Conservation (phyloP, 2,888 invertebrate species). For the Machimus rusticus region DNA sequence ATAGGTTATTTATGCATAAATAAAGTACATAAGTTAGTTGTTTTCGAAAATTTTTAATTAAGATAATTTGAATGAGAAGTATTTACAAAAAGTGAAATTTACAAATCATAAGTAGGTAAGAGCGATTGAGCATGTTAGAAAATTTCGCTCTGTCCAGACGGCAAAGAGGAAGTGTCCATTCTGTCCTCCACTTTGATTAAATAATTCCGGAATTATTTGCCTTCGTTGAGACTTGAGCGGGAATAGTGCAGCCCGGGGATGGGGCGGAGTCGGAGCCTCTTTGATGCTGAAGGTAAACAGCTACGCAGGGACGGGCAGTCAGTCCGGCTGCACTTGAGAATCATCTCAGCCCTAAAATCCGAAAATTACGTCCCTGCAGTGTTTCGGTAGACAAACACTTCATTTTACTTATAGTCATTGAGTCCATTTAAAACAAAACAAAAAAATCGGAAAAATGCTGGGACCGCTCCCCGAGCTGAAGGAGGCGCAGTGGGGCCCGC, state of each 20-base stretch:
- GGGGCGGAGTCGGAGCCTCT: neutral
- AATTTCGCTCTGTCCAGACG: neutral
- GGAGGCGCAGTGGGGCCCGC: neutral
- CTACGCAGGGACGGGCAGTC: neutral
- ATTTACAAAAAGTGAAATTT: neutral
- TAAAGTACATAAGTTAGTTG: too few species aligned
- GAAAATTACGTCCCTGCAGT: neutral
- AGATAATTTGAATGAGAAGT: neutral
- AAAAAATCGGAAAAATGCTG: neutral
- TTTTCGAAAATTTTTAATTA: too few species aligned
- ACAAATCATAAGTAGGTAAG: neutral
- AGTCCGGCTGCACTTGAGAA: slow-evolving; percentile 3
- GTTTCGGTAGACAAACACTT: slow-evolving; percentile 15
- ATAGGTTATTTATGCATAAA: too few species aligned
- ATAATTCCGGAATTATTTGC: neutral
- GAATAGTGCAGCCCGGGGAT: neutral
- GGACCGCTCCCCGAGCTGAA: neutral
- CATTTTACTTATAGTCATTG: slow-evolving; percentile 30
- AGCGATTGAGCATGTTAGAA: neutral
- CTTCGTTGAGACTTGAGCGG: neutral
- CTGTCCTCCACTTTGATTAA: neutral
- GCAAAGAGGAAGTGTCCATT: neutral
- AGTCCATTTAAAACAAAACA: slow-evolving; percentile 8
- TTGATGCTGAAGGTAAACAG: slow-evolving; percentile 22
- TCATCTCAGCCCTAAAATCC: slow-evolving; percentile 26